Conservation (phyloP, 2,888 invertebrate species). For the Endotricha flammealis region DNA sequence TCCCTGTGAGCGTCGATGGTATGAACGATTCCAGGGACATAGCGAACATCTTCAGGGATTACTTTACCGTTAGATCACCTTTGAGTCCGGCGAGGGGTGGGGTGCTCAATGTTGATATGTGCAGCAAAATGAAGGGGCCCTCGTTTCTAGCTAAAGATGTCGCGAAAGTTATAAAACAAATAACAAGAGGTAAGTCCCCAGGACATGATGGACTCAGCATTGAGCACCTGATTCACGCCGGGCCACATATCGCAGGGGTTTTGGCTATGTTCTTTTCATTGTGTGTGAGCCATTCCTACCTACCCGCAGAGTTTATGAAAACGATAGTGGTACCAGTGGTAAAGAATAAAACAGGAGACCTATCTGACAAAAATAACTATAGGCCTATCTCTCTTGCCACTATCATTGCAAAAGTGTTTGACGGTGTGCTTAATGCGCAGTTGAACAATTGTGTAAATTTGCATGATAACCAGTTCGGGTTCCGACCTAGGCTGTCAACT, state of each 20-base stretch:
- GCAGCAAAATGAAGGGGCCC: conserved; percentile 1
- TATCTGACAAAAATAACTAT: too few species aligned
- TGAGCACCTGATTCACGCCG: conserved; percentile 16
- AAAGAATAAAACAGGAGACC: conserved; percentile 4
- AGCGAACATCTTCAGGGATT: conserved; percentile 13
- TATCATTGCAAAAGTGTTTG: conserved; percentile 13
- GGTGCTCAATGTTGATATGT: neutral
- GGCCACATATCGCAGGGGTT: conserved; percentile 12
- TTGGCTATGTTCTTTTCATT: conserved; percentile 15
- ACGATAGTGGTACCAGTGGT: conserved; percentile 12
- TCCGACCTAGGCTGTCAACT: conserved; percentile 7
- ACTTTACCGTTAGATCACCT: conserved; percentile 13
- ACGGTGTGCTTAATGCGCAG: conserved; percentile 13
- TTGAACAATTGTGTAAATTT: too few species aligned
- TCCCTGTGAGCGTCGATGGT: conserved; percentile 17
- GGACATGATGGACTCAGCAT: conserved; percentile 16
- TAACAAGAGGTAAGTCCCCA: conserved; percentile 12
- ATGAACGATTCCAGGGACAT: conserved; percentile 9
- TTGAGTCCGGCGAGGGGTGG: neutral
- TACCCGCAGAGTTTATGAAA: conserved; percentile 11
- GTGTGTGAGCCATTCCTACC: conserved; percentile 13
- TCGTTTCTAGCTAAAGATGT: conserved; percentile 6
- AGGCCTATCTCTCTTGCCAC: conserved; percentile 5
- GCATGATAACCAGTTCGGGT: conserved; percentile 12
- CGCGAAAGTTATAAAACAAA: neutral